phyloP scores from a whole-genome alignment of 2,888 invertebrate genomes.

The Pyrrhosoma nymphula region DNA sequence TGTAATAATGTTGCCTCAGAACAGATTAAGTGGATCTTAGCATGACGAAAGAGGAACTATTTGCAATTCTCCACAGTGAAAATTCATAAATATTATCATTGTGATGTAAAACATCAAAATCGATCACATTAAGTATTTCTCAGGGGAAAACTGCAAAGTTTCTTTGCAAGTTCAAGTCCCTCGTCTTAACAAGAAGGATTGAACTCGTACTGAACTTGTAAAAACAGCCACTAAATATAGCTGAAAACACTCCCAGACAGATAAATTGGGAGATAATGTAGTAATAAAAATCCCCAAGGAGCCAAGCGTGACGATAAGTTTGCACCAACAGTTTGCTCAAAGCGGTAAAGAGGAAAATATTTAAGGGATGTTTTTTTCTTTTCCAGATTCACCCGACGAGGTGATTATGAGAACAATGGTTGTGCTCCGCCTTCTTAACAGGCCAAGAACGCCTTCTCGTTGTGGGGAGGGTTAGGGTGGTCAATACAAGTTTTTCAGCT shows the following conservation, averaged over 20 bases:
- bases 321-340: background rate
- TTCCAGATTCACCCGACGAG: background rate
- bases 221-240: no score
- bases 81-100: no score
- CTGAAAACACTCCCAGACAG: background rate
- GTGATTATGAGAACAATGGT: slow-evolving; percentile 1
- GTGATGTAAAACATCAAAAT: no score
- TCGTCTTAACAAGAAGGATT: no score
- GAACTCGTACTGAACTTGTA: no score
- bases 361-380: background rate
- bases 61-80: no score
- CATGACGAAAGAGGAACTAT: no score
- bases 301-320: background rate
- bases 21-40: no score
- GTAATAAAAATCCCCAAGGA: background rate
- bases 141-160: no score
- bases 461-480: background rate
- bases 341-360: background rate
- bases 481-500: background rate
- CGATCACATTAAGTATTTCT: no score
- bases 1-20: no score
- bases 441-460: background rate
- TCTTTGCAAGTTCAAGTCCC: no score
- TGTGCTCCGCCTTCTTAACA: background rate
- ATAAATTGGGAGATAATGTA: background rate